Conservation (phyloP, 1,140 invertebrate species). For the Matsumurasca onukii region DNA sequence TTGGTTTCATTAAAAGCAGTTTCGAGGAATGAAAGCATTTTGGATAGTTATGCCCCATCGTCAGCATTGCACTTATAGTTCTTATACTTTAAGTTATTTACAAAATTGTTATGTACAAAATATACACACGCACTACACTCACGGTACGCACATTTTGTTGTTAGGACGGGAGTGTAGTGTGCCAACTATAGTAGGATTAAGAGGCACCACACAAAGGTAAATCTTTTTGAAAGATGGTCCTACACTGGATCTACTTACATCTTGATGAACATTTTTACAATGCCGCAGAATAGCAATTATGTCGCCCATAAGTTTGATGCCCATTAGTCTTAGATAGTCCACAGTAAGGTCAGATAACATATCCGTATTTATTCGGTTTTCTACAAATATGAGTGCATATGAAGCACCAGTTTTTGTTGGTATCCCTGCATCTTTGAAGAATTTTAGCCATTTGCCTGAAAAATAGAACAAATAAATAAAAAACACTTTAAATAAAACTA, state of each 20-base stretch:
- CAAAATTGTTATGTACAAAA: too few relatives aligned
- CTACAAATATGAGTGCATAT: constrained; percentile 79
- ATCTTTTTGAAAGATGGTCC: neutral
- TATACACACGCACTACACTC: too few relatives aligned
- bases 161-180: neutral
- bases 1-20: neutral
- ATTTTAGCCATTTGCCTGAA: constrained; percentile 68
- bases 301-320: constrained; percentile 78
- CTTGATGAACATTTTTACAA: constrained; percentile 70
- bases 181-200: neutral
- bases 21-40: neutral
- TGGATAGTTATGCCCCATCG: too few relatives aligned
- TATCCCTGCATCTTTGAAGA: constrained; percentile 77
- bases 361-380: constrained; percentile 76
- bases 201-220: too few relatives aligned
- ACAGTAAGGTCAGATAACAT: constrained; percentile 82
- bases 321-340: constrained; percentile 81
- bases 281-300: constrained; percentile 82
- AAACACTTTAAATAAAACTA: too few relatives aligned
- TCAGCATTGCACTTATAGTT: too few relatives aligned
- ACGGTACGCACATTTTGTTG: neutral
- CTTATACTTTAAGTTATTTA: too few relatives aligned
- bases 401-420: constrained; percentile 69
- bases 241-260: constrained; percentile 43
- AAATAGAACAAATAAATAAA: too few relatives aligned